Percentiles rank a stretch among this genome's conserved stretches.
Evolutionary conservation across 2,113 vertebrate genomes (phyloP).

Genomic region (Notiomystis cincta): DNA sequence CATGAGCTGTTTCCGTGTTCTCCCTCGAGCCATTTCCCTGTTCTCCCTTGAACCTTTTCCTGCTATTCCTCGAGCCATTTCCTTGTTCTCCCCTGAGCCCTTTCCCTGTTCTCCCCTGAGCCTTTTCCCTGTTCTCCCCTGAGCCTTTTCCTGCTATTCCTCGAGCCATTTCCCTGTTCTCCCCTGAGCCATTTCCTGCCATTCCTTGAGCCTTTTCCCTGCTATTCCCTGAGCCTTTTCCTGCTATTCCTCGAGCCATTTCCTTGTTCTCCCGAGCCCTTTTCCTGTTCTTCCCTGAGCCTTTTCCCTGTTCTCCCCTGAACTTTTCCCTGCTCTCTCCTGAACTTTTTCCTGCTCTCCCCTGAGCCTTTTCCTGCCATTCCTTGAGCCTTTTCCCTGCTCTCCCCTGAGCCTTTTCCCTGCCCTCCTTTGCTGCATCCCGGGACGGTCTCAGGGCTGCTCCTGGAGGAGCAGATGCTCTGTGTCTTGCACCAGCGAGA

Average conservation of each 20-base stretch:
- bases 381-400: accelerated
- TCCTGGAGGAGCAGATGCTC: background rate
- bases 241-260: accelerated
- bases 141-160: accelerated
- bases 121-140: accelerated
- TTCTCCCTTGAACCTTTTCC: background rate
- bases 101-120: accelerated
- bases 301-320: accelerated
- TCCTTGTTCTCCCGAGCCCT: background rate
- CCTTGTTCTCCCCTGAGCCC: background rate
- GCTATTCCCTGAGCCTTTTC: accelerated
- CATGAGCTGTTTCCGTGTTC: accelerated
- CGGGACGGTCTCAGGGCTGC: background rate
- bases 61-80: background rate
- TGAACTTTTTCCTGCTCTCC: background rate
- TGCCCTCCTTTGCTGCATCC: background rate
- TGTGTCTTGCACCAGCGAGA: background rate
- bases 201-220: background rate
- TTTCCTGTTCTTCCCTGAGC: background rate
- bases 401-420: accelerated
- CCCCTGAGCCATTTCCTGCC: background rate
- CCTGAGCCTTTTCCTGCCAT: accelerated
- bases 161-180: accelerated
- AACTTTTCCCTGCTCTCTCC: accelerated
- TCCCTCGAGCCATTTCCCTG: background rate